Percentiles rank a stretch among this genome's conserved stretches.
These are phyloP conservation scores for Hirtodrosophila trivittata DNA, from an alignment of 2,888 invertebrate genomes.

Conservation along the genomic window DNA sequence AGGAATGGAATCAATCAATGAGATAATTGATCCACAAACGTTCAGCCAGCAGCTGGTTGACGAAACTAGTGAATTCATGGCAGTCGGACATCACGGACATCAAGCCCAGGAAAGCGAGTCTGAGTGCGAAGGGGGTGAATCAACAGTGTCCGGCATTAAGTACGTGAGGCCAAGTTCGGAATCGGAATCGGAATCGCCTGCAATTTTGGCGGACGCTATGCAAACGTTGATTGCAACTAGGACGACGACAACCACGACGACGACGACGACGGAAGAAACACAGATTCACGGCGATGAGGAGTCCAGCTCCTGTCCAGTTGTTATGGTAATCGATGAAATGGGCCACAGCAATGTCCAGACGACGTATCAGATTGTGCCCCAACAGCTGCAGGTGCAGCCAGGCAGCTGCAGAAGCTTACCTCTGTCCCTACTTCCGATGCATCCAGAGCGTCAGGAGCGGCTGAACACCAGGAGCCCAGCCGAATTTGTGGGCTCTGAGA, in stretches of 20 bases:
- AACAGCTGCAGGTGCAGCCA: conserved; percentile 53
- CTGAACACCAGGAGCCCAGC: conserved; percentile 62
- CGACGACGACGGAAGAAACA: too few species aligned
- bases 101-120: conserved; percentile 29
- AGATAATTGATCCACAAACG: conserved; percentile 86
- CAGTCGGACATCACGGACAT: conserved; percentile 15
- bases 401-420: conserved; percentile 30
- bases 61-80: conserved; percentile 80
- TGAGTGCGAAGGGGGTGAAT: conserved; percentile 26
- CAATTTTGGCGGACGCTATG: conserved; percentile 33
- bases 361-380: conserved; percentile 64
- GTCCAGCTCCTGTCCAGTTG: conserved; percentile 66
- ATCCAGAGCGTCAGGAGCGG: conserved; percentile 59
- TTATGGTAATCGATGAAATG: conserved; percentile 82
- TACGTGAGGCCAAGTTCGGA: conserved; percentile 8
- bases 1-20: conserved; percentile 86
- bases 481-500: conserved; percentile 73
- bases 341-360: conserved; percentile 58
- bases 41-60: conserved; percentile 84
- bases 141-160: conserved; percentile 10
- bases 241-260: conserved; percentile 15
- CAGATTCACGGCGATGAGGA: conserved; percentile 46
- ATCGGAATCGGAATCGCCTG: conserved; percentile 70
- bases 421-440: conserved; percentile 48
- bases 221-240: conserved; percentile 37